Evolutionary conservation across 1,140 invertebrate species (phyloP), one percentile per base, ranked within the genome.

Genomic region (Carcinoscorpius rotundicauda): DNA sequence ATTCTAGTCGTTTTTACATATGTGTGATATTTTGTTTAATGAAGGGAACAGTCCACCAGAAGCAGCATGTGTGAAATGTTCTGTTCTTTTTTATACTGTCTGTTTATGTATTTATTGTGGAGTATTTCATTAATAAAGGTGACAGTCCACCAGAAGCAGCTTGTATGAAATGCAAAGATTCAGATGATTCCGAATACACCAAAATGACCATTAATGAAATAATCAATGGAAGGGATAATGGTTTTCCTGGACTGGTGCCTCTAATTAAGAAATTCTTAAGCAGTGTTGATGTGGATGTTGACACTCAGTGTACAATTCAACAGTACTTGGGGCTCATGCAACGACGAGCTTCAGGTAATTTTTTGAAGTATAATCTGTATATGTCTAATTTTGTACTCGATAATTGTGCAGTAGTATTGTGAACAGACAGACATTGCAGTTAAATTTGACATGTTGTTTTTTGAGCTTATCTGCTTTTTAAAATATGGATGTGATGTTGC

Each of bases 291-390:
- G 87, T 97, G 58, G 95, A 98, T 80, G 90, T 93, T 5, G 93
- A 97, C 76, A 96, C 92, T 49, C 89, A 94, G 74, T 98, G 95
- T 78, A 96, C 93, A 4, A 90, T 99, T 71, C 87, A 92, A 76
- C 91, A 97, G 78, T 99, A 99, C 80, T 82, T 99, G 61, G 91
- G 89, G 74, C 84, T 99, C 57, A 98, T 99, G 75, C 86, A 92
- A 74, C 82, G 85, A 68, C 81, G 94, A 71, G 94, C 95, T 6
- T 86, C 88, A 69, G 93, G 93, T 68, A 86, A 89, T 29, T 29
- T 29, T 29, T 29, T 29, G 29, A 29, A 29, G 29, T 29, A 29
- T 29, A 29, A 29, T 29, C 29, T 29, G 29, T 29, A 29, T 29
- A 29, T 29, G 29, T 29, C 29, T 29, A 29, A 29, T 29, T 29